Percentiles rank a stretch among this genome's conserved stretches.
phyloP scores from a whole-genome alignment of 2,797 vertebrate species.

The Betta splendens region DNA sequence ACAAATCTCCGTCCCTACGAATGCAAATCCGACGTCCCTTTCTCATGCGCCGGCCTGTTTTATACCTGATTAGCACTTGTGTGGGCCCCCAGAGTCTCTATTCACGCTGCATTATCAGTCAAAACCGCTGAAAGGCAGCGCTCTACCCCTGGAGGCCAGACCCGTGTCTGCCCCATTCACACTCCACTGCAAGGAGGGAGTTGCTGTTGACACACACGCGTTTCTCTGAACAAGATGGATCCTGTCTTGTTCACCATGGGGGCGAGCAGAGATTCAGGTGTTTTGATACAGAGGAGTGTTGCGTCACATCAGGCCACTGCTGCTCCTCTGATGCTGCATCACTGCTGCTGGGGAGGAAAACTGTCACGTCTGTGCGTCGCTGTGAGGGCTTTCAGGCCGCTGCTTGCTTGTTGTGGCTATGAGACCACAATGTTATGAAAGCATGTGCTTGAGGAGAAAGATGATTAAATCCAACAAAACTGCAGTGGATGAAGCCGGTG shows the following conservation, averaged over 20 bases:
- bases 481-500: background rate
- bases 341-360: constrained; percentile 22
- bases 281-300: constrained; percentile 53
- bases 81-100: constrained; percentile 1
- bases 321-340: constrained; percentile 35
- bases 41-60: constrained; percentile 28
- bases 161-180: constrained; percentile 14
- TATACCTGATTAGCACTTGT: constrained; percentile 40
- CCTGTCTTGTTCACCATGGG: constrained; percentile 28
- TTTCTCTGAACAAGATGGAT: constrained; percentile 51
- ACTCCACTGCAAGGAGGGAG: background rate
- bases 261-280: constrained; percentile 21
- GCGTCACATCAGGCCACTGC: background rate
- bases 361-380: background rate
- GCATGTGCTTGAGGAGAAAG: background rate
- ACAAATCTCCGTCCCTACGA: constrained; percentile 10
- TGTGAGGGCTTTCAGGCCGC: constrained; percentile 9
- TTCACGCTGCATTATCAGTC: constrained; percentile 40
- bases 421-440: background rate
- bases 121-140: constrained; percentile 32
- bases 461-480: background rate
- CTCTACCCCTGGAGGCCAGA: constrained; percentile 7
- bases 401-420: constrained; percentile 21
- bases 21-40: constrained; percentile 29
- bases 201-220: constrained; percentile 4